Percentiles rank a stretch among this genome's conserved stretches.
phyloP scores from a whole-genome alignment of 2,113 vertebrate genomes.

The Spilogale gracilis region DNA sequence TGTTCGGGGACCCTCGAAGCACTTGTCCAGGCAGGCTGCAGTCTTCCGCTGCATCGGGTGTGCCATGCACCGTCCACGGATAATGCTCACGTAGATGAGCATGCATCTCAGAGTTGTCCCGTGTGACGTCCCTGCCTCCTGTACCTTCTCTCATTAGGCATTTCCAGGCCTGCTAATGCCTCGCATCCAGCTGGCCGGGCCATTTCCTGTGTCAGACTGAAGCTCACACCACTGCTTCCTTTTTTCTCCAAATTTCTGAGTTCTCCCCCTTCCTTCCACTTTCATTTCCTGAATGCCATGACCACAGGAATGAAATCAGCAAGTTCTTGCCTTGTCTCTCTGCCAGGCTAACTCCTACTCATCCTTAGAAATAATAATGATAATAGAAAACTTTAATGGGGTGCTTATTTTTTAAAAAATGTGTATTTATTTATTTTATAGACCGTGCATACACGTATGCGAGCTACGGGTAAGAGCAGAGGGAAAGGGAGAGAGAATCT shows the following conservation, averaged over 20 bases:
- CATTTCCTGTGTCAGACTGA: neutral
- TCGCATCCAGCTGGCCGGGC: neutral
- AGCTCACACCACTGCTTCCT: constrained; percentile 38
- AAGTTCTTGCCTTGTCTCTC: neutral
- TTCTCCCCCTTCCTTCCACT: constrained; percentile 46
- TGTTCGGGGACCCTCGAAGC: neutral
- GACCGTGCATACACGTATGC: neutral
- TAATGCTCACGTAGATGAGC: neutral
- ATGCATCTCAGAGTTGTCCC: neutral
- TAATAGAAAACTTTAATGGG: neutral
- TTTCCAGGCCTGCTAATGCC: neutral
- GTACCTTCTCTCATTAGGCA: neutral
- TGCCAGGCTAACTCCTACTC: neutral
- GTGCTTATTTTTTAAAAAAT: neutral
- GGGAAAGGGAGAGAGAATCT: neutral
- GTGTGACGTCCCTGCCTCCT: fast-evolving
- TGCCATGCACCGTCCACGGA: fast-evolving
- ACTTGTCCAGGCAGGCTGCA: neutral
- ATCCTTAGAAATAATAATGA: neutral
- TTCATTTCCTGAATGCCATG: constrained; percentile 65
- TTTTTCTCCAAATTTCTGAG: constrained; percentile 26
- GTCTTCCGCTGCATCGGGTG: neutral
- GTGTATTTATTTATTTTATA: neutral
- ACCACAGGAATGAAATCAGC: constrained; percentile 37
- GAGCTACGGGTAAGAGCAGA: neutral